These are phyloP conservation scores for Muricea muricata DNA, from an alignment of 92 coral and sea anemone genomes.

Conservation along the genomic window DNA sequence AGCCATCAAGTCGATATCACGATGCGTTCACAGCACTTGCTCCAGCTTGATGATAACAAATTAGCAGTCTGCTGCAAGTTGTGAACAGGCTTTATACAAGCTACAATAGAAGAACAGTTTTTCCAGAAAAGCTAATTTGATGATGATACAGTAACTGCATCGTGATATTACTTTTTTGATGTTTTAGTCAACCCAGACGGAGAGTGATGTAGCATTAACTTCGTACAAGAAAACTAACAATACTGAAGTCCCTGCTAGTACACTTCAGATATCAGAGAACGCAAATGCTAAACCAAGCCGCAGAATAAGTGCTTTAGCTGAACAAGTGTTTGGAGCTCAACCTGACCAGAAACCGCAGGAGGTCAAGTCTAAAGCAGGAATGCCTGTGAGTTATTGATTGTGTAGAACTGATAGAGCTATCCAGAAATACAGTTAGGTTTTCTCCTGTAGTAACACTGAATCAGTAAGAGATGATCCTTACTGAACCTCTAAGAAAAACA, in stretches of 20 bases:
- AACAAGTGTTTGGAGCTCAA: conserved; percentile 84
- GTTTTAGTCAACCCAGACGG: conserved; percentile 33
- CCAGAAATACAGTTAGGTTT: background rate
- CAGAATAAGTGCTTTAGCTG: conserved; percentile 84
- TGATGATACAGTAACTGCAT: no score
- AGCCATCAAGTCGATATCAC: no score
- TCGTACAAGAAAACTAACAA: conserved; percentile 16
- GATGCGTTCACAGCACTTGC: no score
- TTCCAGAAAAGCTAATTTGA: no score
- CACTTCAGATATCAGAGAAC: conserved; percentile 55
- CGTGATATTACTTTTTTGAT: background rate
- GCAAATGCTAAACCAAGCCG: conserved; percentile 74
- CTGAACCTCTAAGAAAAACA: background rate
- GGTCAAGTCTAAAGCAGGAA: background rate
- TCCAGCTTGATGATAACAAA: no score
- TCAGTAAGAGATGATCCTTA: conserved; percentile 1
- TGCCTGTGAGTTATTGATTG: conserved; percentile 11
- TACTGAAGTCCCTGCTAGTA: background rate
- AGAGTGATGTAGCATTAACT: conserved; percentile 12
- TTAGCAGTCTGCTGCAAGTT: no score
- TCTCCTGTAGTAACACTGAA: conserved; percentile 8
- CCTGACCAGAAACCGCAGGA: conserved; percentile 2
- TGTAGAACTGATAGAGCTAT: background rate
- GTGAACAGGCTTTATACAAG: no score
- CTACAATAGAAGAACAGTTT: no score